phyloP scores from a whole-genome alignment of 2,113 vertebrate genomes.

The Coregonus clupeaformis region DNA sequence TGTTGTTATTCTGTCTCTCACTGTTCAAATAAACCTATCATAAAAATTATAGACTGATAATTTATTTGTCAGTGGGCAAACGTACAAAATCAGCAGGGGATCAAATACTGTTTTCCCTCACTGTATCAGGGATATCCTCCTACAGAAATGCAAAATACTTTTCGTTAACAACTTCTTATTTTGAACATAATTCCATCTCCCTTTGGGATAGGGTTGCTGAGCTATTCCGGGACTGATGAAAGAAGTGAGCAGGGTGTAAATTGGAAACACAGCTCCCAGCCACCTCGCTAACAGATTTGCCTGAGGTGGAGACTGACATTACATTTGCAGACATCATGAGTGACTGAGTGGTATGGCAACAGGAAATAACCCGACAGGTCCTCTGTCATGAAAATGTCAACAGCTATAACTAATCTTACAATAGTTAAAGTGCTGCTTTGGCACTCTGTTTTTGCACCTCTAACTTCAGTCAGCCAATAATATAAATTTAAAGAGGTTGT shows the following conservation, averaged over 20 bases:
- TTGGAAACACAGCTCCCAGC: constrained; percentile 48
- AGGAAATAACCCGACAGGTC: constrained; percentile 28
- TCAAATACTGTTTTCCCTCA: no score
- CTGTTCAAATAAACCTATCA: no score
- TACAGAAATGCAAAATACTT: neutral
- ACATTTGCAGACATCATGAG: constrained; percentile 52
- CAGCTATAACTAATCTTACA: constrained; percentile 36
- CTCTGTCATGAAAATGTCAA: constrained; percentile 25
- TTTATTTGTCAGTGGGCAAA: no score
- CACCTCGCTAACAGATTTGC: constrained; percentile 45
- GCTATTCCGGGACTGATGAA: constrained; percentile 28
- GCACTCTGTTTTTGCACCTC: neutral
- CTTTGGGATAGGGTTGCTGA: constrained; percentile 7
- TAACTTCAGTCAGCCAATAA: constrained; percentile 7
- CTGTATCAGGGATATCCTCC: neutral
- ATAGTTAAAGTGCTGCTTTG: constrained; percentile 11
- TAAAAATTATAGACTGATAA: no score
- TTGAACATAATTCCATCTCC: constrained; percentile 13
- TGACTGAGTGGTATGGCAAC: constrained; percentile 43
- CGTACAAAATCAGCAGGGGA: no score
- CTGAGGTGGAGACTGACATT: constrained; percentile 55
- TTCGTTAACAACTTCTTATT: constrained; percentile 7
- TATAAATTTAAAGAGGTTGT: neutral
- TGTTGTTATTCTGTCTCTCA: no score
- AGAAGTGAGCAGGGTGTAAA: constrained; percentile 16